A percentile compares a stretch with the other conserved stretches of the same genome.
phyloP scores from a whole-genome alignment of 2,888 invertebrate species.

The Campaea margaritaria region DNA sequence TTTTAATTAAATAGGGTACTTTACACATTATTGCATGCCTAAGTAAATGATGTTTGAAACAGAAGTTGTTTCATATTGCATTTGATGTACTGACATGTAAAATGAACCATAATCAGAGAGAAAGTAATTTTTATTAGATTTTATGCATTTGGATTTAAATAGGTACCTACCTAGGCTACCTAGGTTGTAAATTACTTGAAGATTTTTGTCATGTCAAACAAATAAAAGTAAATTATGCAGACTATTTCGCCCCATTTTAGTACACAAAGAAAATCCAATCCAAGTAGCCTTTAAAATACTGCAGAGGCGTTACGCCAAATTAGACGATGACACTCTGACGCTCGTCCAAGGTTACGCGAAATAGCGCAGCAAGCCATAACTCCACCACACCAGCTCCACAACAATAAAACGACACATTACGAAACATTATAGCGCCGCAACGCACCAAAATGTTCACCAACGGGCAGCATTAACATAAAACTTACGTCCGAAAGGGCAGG shows the following conservation, averaged over 20 bases:
- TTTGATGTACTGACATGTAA: no score
- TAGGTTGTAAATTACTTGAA: no score
- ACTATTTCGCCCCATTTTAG: conserved; percentile 6
- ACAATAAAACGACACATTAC: conserved; percentile 43
- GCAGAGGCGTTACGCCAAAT: conserved; percentile 57
- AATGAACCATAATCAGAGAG: no score
- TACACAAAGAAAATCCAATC: conserved; percentile 35
- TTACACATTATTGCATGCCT: no score
- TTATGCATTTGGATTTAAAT: no score
- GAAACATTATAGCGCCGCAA: conserved; percentile 43
- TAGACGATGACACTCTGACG: conserved; percentile 62
- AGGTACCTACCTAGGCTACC: no score
- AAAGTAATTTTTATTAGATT: no score
- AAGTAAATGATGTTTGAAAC: no score
- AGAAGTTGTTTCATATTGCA: no score
- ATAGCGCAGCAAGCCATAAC: conserved; percentile 51
- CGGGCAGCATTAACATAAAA: conserved; percentile 46
- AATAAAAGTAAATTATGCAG: neutral
- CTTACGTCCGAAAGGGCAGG: conserved; percentile 46
- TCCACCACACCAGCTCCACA: conserved; percentile 39
- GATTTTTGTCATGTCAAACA: neutral
- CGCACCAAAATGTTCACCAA: conserved; percentile 41
- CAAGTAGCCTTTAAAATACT: conserved; percentile 43
- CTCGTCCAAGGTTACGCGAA: conserved; percentile 64
- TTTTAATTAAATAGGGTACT: no score